Base-by-base conservation (phyloP, 2,888 invertebrate species). In the Glomeris marginata region DNA sequence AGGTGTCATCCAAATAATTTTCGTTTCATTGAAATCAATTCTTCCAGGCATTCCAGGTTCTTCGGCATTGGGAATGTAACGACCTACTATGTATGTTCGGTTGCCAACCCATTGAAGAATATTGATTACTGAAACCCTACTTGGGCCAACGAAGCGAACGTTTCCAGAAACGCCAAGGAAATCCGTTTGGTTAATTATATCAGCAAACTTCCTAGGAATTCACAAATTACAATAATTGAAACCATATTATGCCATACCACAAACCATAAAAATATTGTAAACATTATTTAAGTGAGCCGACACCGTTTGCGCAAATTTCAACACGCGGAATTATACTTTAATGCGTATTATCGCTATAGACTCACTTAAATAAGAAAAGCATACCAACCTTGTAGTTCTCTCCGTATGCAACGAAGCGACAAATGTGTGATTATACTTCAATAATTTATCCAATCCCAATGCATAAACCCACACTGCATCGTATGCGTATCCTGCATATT, bases 381-480 rank as follows among this genome's bases (percentile, higher is more conserved):
- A n/a, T 28, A 28, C 28, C 33, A 54, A 57, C 54, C 44, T 56
- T 8, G 57, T 52, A 40, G 56, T 57, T 38, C 53, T 52, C 22
- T 51, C 45, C n/a, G 53, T 50, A 43, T 59, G 58, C 20, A 59
- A 52, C 61, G 63, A 53, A 62, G 58, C 45, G 59, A 64, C 47
- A 60, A 62, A 43, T 59, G 66, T 54, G 28, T 76, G 75, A 64
- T 80, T 74, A 46, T 74, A 74, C 45, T 68, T 71, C 1, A 80
- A 64, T 1, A 85, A 68, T 55, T 74, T 70, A 60, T 82, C 75
- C 28, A 82, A 68, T 1, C 81, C 84, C 36, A 75, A 66, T 2
- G 81, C 84, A 64, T 80, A 84, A 0, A 78, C 77, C 84, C 85
- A 85, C 46, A 84, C 79, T 0, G 83, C 84, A 65, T 85, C 85